Base-by-base conservation (phyloP, 1,140 invertebrate genomes). In the Drosophila pseudoananassae region DNA sequence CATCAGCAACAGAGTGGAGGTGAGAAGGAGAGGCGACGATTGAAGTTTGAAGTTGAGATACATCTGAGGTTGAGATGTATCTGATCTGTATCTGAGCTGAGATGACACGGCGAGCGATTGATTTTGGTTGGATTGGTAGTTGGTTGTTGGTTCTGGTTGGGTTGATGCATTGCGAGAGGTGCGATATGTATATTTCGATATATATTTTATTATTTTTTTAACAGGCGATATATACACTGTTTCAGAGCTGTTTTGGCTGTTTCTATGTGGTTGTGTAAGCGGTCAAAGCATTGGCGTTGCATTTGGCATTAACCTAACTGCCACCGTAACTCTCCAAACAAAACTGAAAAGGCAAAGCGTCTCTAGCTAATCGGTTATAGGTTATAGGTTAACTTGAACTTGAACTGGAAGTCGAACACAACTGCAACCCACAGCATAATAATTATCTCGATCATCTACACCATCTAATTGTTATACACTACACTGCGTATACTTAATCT, bases 1-100 rank as follows among this genome's bases (percentile, higher is more conserved):
- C 80, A 84, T 88, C 82, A 76, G 77, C 83, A 82, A 87, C 75
- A 68, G 78, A 76, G 76, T 88, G 70, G 59, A 81, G 75, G 70
- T 63, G 65, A 68, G 65, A 46, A 53, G 60, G 64, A 68, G 50
- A 53, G 59, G 64, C 64, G 64, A 65, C 60, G 47, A 47, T 61
- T 46, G 43, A 46, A 46, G 72, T 56, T 61, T 46, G 43, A 46
- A 23, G 65, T 64, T 60, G 57, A 60, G 55, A 70, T 65, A 38
- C 61, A 36, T 31, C 47, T 66, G 40, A 43, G 15, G 14, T 57
- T 45, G 17, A 43, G 40, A 43, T 33, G 9, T 27, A 25, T 65
- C 63, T 68, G 72, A 80, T 55, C 69, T 73, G 52, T 45, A 57
- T 65, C 56, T 66, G 66, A 65, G 27, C 43, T 72, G 64, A 66